A percentile compares a stretch with the other conserved stretches of the same genome.
Conservation (phyloP, 1,140 invertebrate genomes). For the Anastrepha obliqua region DNA sequence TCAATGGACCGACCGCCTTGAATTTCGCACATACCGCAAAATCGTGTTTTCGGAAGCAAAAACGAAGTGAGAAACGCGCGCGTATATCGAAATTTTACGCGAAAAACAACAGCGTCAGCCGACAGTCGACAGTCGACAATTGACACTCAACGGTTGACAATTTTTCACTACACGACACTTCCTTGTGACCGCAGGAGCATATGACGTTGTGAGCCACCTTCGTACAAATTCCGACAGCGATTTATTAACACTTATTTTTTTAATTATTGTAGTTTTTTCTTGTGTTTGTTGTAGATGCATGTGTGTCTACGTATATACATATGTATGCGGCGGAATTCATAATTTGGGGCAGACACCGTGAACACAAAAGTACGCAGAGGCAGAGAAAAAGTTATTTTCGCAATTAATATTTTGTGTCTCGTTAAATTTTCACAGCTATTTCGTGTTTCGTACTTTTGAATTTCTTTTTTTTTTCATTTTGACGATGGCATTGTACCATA, state of each 20-base stretch:
- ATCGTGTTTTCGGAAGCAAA: constrained; percentile 24
- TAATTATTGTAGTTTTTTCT: not conserved
- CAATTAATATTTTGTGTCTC: constrained; percentile 40
- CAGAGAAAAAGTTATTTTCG: not conserved
- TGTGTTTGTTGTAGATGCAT: not conserved
- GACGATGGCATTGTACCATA: not conserved
- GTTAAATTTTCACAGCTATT: constrained; percentile 50
- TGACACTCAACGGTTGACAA: not conserved
- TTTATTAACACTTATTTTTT: constrained; percentile 13
- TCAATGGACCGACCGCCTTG: constrained; percentile 4
- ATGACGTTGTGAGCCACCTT: not conserved
- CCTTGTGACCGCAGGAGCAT: not conserved
- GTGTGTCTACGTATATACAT: not conserved
- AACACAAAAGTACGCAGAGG: not conserved
- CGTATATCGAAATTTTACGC: not conserved
- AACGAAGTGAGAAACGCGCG: not conserved
- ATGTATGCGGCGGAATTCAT: not conserved
- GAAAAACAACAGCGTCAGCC: not conserved
- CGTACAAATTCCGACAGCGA: constrained; percentile 14
- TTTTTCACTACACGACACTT: constrained; percentile 13
- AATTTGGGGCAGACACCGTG: constrained; percentile 30
- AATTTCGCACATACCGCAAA: constrained; percentile 44
- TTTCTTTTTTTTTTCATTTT: not conserved
- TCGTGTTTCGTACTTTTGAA: not conserved
- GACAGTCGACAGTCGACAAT: not conserved